Evolutionary conservation across 2,797 vertebrate genomes (phyloP), one percentile per base, ranked within the genome.

Genomic region (Rhinophrynus dorsalis): DNA sequence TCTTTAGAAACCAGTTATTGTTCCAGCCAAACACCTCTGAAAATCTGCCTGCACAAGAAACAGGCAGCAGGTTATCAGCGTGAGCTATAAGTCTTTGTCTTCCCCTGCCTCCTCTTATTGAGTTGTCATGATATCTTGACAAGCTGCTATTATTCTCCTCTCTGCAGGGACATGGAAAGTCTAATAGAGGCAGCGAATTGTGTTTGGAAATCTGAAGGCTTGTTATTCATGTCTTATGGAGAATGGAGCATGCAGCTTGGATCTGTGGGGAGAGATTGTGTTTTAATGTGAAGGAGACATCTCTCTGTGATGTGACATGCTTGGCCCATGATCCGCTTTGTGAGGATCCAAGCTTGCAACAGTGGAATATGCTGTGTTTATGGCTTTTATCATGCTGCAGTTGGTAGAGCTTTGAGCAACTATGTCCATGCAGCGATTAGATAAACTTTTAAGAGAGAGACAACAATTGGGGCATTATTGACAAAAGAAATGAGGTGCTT

Each of bases 71-170:
- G 70, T 73, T 73, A 73, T 67, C 55, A 38, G 44, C 12, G 26
- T 44, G 54, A 38, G 69, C 61, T 21, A 33, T 20, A 44, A 32
- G 61, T 29, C 54, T 73, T 73, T 66, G 69, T 73, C 69, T 66
- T 73, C 61, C 29, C 52, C 69, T 51, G 62, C 62, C 70, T 73
- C 61, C 60, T 57, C 61, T 73, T 73, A 73, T 73, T 73, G 70
- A 73, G 62, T 67, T 73, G 70, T 73, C 70, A 73, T 73, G 70
- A 73, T 73, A 73, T 73, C 62, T 73, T 73, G 70, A 73, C 70
- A 73, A 60, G 70, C 70, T 73, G 45, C 62, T 73, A 67, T 73
- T 73, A 67, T 73, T 66, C 62, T 59, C 62, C 54, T 73, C 70
- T 67, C 70, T 73, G 62, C 57, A 18, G 70, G 62, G 70, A 60